These are phyloP conservation scores for Tubiluchus corallicola DNA, from an alignment of 2,888 invertebrate genomes.

Conservation along the genomic window DNA sequence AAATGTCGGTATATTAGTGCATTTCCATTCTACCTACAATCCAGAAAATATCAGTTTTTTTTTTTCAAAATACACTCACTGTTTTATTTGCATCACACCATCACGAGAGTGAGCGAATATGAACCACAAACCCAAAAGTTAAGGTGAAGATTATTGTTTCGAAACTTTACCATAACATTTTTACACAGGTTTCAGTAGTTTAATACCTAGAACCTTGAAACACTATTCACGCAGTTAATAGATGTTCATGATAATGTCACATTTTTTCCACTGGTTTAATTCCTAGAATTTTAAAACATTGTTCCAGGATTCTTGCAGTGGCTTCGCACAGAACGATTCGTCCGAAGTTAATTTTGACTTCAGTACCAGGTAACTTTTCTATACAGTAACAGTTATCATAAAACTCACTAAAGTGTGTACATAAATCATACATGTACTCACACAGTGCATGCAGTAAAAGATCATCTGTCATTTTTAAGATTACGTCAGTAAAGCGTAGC, in stretches of 20 bases:
- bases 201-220: too few relatives aligned
- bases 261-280: constrained; percentile 77
- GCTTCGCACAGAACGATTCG: constrained; percentile 79
- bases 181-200: too few relatives aligned
- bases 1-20: too few relatives aligned
- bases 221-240: too few relatives aligned
- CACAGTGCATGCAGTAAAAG: constrained; percentile 69
- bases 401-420: constrained; percentile 84
- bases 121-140: too few relatives aligned
- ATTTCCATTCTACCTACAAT: too few relatives aligned
- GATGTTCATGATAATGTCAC: constrained; percentile 34
- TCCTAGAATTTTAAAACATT: constrained; percentile 75
- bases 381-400: constrained; percentile 95
- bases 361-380: constrained; percentile 42
- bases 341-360: constrained; percentile 47
- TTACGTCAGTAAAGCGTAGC: constrained; percentile 60
- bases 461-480: constrained; percentile 60
- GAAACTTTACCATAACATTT: too few relatives aligned
- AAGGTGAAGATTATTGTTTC: too few relatives aligned
- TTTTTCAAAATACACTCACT: too few relatives aligned
- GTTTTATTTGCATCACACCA: too few relatives aligned
- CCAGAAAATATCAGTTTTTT: too few relatives aligned
- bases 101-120: too few relatives aligned
- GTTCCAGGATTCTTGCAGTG: constrained; percentile 64
- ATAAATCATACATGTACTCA: constrained; percentile 84